Base-by-base conservation (phyloP, 2,113 vertebrate genomes). In the Brachyhypopomus gauderio region DNA sequence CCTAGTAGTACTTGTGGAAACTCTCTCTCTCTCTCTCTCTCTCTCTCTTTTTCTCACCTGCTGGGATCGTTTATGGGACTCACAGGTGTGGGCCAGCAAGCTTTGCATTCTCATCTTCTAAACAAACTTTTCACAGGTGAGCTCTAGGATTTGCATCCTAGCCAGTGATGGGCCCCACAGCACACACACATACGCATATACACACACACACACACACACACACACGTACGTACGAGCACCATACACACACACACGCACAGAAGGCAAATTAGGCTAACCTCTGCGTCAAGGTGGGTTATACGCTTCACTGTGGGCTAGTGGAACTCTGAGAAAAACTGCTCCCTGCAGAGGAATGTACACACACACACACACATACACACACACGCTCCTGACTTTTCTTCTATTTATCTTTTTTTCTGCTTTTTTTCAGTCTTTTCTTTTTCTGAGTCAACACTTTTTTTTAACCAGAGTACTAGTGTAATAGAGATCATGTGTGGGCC, bases 261-360 rank as follows among this genome's bases (percentile, higher is more conserved):
- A 87, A 94, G 64, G 78, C 92, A 94, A 94, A 94, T 90, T 83
- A 92, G 86, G 81, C 87, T 91, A 91, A 93, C 90, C 92, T 91
- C 90, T 87, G 16, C 81, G 86, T 85, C 79, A 87, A 89, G 89
- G 88, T 84, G 89, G 91, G 92, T 93, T 93, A 89, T 92, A 94
- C 89, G 92, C 93, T 93, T 93, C 87, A 94, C 88, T 93, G 91
- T 93, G 88, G 87, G 89, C 88, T 93, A 94, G 93, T 92, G 92
- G 93, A 92, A 88, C 88, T 89, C 87, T 87, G 84, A 82, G 81
- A 89, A 81, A 78, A 87, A 88, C 88, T 86, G 84, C 52, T 88
- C 88, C 85, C 83, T 79, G 62, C 84, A 77, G 73, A 75, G 74
- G 67, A 67, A 72, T 16, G 23, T 52, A n/a, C 55, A 45, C 38